Evolutionary conservation across 2,888 invertebrate species (phyloP), one percentile per base, ranked within the genome.

Genomic region (Eristalis tenax): DNA sequence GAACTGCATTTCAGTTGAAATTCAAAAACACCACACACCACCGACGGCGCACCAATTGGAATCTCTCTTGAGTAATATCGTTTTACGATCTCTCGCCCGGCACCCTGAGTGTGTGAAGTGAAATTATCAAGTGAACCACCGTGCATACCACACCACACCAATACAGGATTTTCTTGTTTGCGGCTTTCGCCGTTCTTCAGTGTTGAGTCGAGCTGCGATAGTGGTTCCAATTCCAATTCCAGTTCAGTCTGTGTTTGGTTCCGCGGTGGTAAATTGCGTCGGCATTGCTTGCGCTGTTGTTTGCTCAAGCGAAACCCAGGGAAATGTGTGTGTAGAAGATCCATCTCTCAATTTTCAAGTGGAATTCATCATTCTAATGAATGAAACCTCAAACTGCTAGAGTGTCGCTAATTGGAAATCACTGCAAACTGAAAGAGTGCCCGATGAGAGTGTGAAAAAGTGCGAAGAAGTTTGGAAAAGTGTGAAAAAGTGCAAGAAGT

Each of bases 151-250:
- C 65, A 82, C 65, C 75, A 82, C 65, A 82, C 65, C 75, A 82
- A 88, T 75, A 88, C 89, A 89, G 89, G 89, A 89, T 89, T 88
- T 89, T 89, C 89, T 88, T 77, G 89, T 89, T 89, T 88, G 88
- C 83, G 88, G 87, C 88, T 86, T 87, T 89, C 84, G 82, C 87
- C 68, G 79, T 79, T 87, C 83, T 79, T 86, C 66, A 61, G 73
- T 71, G 57, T 79, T 78, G 63, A 63, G 56, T 32, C 59, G 43
- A 75, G 85, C 70, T 64, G 56, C 32, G 61, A n/a, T 40, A 79
- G 79, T 87, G 76, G 79, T 85, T 87, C 83, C 83, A 76, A 71
- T 87, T 83, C 83, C 86, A 79, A 70, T 83, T 87, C 64, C 32
- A 69, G 63, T 77, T 77, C 70, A 79, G 79, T 83, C 74, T 82